Evolutionary conservation across 2,797 vertebrate genomes (phyloP), one percentile per base, ranked within the genome.

Genomic region (Sebastes jordani): DNA sequence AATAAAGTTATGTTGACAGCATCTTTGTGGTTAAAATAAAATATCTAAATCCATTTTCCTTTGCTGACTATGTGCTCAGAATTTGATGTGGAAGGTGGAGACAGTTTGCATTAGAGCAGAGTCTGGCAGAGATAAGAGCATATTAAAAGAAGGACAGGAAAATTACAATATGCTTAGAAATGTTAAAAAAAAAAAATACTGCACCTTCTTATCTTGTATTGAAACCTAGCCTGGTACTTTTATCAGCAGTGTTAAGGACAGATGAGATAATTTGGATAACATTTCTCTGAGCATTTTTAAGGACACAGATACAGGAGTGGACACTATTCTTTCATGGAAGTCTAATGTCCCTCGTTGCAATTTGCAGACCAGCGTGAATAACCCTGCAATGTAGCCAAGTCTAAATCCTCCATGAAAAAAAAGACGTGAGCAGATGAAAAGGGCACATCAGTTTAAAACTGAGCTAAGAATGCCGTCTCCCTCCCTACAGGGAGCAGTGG

Each of bases 401-500:
- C 70, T 55, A 71, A 70, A 78, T 80, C 20, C 49, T 71, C 27
- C 5, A 52, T 64, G 60, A 22, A 77, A 76, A 73, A n/a, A 52
- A 69, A n/a, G 59, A 67, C 65, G 67, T 13, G 56, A 60, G 73
- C 71, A 22, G 56, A 88, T 66, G 88, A 89, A 91, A 91, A 92
- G 90, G 85, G 71, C 85, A 90, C 54, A 71, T 86, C 62, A 29
- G 73, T 89, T 89, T 74, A 60, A 87, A 85, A 84, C 11, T 11
- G 81, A 88, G 83, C 75, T 80, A 66, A 89, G 87, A 91, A 88
- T 79, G 86, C 49, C 62, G 58, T 74, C 74, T 84, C 46, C 71
- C 67, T 91, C 85, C 84, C 86, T 46, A 78, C 80, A 76, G 86
- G 77, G 83, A 91, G 80, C 87, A 87, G 86, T 86, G 62, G 91